These are phyloP conservation scores for Theonella swinhoei DNA, from an alignment of 37 sponge, comb jelly and placozoan species.

Conservation along the genomic window DNA sequence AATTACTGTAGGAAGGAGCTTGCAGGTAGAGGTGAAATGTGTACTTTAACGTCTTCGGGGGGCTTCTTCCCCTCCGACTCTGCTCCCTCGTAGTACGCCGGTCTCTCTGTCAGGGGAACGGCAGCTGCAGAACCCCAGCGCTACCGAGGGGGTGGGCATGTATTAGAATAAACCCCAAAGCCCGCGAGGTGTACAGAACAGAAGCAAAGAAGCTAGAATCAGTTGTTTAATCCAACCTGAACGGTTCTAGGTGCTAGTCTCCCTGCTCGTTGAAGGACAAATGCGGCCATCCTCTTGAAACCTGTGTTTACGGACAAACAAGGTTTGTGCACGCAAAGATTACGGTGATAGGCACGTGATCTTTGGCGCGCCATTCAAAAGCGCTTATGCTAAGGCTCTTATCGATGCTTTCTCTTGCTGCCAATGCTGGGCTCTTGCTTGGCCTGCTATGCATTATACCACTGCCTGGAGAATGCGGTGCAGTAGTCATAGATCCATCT, in stretches of 20 bases:
- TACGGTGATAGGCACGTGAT: no score
- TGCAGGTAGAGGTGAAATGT: neutral
- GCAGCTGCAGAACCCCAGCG: constrained; percentile 38
- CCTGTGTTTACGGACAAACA: neutral
- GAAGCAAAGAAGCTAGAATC: neutral
- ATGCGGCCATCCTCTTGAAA: neutral
- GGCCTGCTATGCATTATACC: neutral
- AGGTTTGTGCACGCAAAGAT: no score
- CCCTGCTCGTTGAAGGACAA: neutral
- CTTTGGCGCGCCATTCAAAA: no score
- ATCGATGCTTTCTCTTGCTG: no score
- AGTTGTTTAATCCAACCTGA: constrained; percentile 20
- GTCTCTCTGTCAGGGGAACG: constrained; percentile 53
- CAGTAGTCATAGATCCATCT: neutral
- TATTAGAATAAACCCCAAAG: constrained; percentile 10
- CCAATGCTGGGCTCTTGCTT: no score
- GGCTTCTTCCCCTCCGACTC: constrained; percentile 6
- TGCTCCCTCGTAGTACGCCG: neutral
- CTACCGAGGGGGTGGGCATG: constrained; percentile 22
- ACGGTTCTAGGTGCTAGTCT: neutral
- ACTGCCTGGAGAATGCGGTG: no score
- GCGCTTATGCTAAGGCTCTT: no score
- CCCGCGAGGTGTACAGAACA: neutral
- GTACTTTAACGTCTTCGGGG: constrained; percentile 64
- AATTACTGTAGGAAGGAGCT: neutral